These are phyloP conservation scores for Melipona beecheii DNA, from an alignment of 2,888 invertebrate genomes.

Conservation along the genomic window DNA sequence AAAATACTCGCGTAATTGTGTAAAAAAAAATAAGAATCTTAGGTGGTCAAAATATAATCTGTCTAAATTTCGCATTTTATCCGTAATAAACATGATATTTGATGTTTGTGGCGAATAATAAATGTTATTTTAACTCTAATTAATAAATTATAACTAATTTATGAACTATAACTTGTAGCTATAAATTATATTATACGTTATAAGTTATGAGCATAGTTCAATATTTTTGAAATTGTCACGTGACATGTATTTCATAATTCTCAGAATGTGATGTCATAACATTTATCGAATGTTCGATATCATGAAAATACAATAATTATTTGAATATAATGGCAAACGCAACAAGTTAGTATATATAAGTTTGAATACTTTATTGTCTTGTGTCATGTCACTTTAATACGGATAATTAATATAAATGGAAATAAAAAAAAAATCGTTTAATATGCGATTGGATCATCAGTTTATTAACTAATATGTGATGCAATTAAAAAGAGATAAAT, in stretches of 20 bases:
- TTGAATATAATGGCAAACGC: neutral
- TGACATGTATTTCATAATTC: no score
- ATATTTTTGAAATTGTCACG: neutral
- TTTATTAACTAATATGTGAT: neutral
- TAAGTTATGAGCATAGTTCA: neutral
- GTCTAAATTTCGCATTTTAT: no score
- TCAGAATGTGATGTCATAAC: neutral
- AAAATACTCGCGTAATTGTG: no score
- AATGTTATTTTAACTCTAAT: neutral
- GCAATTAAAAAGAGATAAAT: neutral
- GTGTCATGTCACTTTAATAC: neutral
- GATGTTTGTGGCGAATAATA: neutral
- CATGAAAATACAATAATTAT: neutral
- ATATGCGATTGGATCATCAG: neutral
- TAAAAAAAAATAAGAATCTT: no score
- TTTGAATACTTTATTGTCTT: neutral
- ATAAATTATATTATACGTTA: neutral
- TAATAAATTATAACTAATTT: neutral
- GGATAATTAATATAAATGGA: neutral
- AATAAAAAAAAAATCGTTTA: neutral
- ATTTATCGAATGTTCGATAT: neutral
- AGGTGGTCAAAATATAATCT: no score
- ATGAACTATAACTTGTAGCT: no score
- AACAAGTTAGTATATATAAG: neutral
- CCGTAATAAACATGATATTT: neutral